Evolutionary conservation across 2,888 invertebrate genomes (phyloP), one percentile per base, ranked within the genome.

Genomic region (Drosophila lutescens): DNA sequence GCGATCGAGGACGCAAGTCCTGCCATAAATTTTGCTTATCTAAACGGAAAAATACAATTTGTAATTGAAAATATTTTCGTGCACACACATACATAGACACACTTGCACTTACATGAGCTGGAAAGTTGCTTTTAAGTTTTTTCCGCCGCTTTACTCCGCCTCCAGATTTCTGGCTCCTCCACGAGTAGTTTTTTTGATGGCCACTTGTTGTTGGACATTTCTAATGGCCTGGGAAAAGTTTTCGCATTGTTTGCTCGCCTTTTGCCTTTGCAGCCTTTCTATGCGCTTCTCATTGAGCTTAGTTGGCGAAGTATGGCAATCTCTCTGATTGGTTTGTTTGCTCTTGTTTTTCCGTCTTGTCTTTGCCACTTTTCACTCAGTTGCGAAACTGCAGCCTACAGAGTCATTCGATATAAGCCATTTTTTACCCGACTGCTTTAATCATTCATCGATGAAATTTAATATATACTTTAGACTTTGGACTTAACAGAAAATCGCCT

Each of bases 1-100:
- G 30, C 47, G 47, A 54, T 53, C 30, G 47, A 53, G 47, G 43
- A 60, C 20, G 13, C 57, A 71, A 63, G 50, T 72, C 66, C 80
- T 87, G 88, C 86, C 88, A 85, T 85, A 87, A 85, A 85, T 85
- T 85, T 77, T 86, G 84, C 88, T 85, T 85, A 85, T 85, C 84
- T 85, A 77, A 85, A 86, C 84, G 84, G 84, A 85, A 85, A 83
- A 85, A 87, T 86, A 88, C 88, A 85, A 85, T 85, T 85, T 85
- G 84, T 85, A 85, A 85, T 85, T 85, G 84, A 85, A 85, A 87
- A 87, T 85, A 85, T 85, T 87, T 85, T 76, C 79, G 80, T 66
- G 58, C 77, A 68, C 63, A 69, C 46, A 17, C 50, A 44, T 44
- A 70, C 50, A 69, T 44, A 15, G 50, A 44, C 46, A 70, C 50